Percentiles rank a stretch among this genome's conserved stretches.
Evolutionary conservation across 1,140 invertebrate species (phyloP).

Genomic region (Ceratosolen solmsi): DNA sequence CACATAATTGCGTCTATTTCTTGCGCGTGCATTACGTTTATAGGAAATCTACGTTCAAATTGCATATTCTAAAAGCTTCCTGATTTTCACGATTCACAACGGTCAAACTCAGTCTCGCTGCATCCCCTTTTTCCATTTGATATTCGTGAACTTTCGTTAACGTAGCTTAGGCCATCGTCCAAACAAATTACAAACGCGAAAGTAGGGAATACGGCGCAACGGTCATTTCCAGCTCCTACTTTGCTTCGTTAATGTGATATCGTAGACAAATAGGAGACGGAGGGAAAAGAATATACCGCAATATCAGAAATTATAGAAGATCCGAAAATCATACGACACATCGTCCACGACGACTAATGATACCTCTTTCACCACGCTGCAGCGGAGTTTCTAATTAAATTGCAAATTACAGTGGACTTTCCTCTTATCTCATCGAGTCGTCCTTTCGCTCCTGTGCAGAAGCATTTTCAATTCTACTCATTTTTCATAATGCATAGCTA

Average conservation of each 20-base stretch:
- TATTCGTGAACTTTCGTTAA: not conserved
- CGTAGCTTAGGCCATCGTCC: not conserved
- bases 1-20: not conserved
- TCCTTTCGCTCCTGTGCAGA: not conserved
- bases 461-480: not conserved
- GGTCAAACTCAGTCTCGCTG: not conserved
- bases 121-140: not conserved
- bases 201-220: not conserved
- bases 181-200: slow-evolving; percentile 20
- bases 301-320: not conserved
- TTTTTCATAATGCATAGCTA: not conserved
- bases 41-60: not conserved
- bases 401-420: slow-evolving; percentile 23
- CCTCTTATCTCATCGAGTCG: not conserved
- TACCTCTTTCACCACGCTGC: not conserved
- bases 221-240: not conserved
- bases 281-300: not conserved
- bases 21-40: not conserved
- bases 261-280: not conserved
- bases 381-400: slow-evolving; percentile 32
- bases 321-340: not conserved
- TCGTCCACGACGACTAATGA: not conserved
- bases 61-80: slow-evolving; percentile 18
- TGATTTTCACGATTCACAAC: not conserved
- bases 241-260: not conserved